phyloP scores from a whole-genome alignment of 1,140 invertebrate genomes.

The Panonychus citri region DNA sequence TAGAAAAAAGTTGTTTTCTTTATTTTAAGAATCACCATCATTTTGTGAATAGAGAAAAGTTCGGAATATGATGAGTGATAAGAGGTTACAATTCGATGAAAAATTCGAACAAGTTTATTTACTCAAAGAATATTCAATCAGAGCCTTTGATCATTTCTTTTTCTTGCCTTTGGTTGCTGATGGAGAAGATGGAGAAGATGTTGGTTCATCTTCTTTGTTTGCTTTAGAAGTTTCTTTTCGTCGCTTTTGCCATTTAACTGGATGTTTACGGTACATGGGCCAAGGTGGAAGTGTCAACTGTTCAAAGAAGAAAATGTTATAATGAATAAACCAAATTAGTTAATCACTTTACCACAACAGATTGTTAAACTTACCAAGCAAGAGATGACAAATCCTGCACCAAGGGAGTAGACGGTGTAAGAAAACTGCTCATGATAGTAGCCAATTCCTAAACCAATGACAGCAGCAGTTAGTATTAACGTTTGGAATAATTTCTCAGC shows the following conservation, averaged over 20 bases:
- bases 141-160: neutral
- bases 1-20: too few relatives aligned
- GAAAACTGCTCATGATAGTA: slow-evolving; percentile 85
- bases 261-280: slow-evolving; percentile 68
- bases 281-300: slow-evolving; percentile 67
- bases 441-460: slow-evolving; percentile 70
- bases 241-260: slow-evolving; percentile 64
- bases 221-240: neutral
- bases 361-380: slow-evolving; percentile 37
- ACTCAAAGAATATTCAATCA: too few relatives aligned
- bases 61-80: too few relatives aligned
- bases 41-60: too few relatives aligned
- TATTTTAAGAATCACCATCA: too few relatives aligned
- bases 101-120: too few relatives aligned
- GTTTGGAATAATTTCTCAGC: slow-evolving; percentile 65
- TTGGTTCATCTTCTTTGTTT: neutral
- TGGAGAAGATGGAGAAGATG: neutral
- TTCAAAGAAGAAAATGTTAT: slow-evolving; percentile 12
- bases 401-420: slow-evolving; percentile 75
- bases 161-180: neutral
- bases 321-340: neutral
- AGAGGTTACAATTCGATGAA: too few relatives aligned
- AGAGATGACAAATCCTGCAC: slow-evolving; percentile 62
- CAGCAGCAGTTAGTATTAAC: slow-evolving; percentile 66
- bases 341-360: neutral